These are phyloP conservation scores for Drosophila barbarae DNA, from an alignment of 2,888 invertebrate species.

Conservation along the genomic window DNA sequence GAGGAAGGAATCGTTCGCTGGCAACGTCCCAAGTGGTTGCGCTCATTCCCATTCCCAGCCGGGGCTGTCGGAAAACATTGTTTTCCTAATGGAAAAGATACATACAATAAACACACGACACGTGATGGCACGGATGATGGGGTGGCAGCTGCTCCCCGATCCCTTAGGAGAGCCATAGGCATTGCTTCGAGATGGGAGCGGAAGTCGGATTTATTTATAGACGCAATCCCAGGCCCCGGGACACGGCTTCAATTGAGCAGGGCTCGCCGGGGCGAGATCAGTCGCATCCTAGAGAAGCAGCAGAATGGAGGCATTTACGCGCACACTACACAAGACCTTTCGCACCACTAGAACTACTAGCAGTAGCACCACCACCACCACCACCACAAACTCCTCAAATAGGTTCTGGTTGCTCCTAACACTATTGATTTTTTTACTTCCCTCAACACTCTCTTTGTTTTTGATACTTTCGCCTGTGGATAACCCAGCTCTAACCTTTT, in stretches of 20 bases:
- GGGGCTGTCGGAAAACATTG: conserved; percentile 2
- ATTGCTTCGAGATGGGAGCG: conserved; percentile 5
- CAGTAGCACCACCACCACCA: conserved; percentile 43
- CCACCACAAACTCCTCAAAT: conserved; percentile 16
- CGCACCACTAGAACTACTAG: conserved; percentile 51
- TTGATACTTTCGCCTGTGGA: background rate
- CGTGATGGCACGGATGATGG: background rate
- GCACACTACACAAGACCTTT: conserved; percentile 61
- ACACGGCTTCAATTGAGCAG: conserved; percentile 17
- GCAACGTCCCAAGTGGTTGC: background rate
- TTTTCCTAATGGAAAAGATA: conserved; percentile 5
- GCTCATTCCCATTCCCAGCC: conserved; percentile 7
- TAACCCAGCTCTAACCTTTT: background rate
- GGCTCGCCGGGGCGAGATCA: conserved; percentile 10
- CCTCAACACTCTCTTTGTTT: background rate
- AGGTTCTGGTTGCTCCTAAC: conserved; percentile 18
- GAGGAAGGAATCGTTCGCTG: background rate
- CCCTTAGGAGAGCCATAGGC: conserved; percentile 3
- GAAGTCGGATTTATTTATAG: conserved; percentile 30
- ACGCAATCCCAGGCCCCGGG: background rate
- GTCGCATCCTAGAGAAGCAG: conserved; percentile 17
- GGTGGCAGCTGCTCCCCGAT: conserved; percentile 24
- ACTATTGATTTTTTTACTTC: conserved; percentile 2
- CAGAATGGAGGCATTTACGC: conserved; percentile 60
- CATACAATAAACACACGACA: conserved; percentile 1